A percentile compares a stretch with the other conserved stretches of the same genome.
phyloP scores from a whole-genome alignment of 1,140 invertebrate genomes.

The Papilio aristodemus region DNA sequence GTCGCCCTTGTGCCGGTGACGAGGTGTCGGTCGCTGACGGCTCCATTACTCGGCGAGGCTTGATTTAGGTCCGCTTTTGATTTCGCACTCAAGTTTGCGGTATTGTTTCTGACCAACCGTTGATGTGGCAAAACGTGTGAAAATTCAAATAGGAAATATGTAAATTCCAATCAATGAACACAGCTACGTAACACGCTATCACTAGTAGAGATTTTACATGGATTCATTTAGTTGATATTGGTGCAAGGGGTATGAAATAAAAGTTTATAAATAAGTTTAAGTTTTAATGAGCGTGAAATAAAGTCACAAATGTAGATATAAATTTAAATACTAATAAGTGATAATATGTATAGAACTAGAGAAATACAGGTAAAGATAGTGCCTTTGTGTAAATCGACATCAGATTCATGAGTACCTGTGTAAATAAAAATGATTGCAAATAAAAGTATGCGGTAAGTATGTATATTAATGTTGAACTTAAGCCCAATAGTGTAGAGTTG shows the following conservation, averaged over 20 bases:
- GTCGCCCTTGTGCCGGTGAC: slow-evolving; percentile 54
- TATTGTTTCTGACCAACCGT: slow-evolving; percentile 39
- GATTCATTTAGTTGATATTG: too few species aligned
- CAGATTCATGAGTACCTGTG: not conserved
- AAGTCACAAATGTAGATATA: too few species aligned
- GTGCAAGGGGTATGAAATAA: too few species aligned
- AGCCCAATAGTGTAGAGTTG: slow-evolving; percentile 31
- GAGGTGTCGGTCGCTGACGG: slow-evolving; percentile 55
- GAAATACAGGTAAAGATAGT: too few species aligned
- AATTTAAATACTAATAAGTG: too few species aligned
- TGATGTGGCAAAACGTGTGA: not conserved
- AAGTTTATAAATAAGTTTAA: too few species aligned
- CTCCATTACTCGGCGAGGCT: slow-evolving; percentile 50
- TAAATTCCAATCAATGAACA: not conserved
- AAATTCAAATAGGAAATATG: slow-evolving; percentile 6
- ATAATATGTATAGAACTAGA: too few species aligned
- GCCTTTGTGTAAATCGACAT: too few species aligned
- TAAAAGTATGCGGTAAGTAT: slow-evolving; percentile 28
- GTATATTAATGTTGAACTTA: slow-evolving; percentile 19
- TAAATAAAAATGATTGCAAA: not conserved
- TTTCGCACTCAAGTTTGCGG: slow-evolving; percentile 41
- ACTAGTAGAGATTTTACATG: too few species aligned
- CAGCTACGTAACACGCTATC: too few species aligned
- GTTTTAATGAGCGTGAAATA: too few species aligned
- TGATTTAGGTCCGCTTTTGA: slow-evolving; percentile 51